Percentiles rank a stretch among this genome's conserved stretches.
Conservation (phyloP, 2,888 invertebrate genomes). For the Helicoverpa assulta region DNA sequence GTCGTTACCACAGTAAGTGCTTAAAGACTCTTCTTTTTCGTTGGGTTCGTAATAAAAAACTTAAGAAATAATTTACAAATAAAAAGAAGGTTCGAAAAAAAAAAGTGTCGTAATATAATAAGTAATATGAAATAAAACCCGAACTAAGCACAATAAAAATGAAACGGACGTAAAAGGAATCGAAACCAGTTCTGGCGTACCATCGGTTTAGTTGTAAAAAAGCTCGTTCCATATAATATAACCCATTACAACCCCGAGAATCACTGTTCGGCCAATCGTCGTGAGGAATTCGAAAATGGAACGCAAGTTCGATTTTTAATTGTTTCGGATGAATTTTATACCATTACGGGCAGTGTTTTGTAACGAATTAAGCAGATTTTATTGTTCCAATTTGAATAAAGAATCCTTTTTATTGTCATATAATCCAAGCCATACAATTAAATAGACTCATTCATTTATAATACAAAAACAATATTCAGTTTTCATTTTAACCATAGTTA, state of each 20-base stretch:
- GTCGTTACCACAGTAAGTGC: slow-evolving; percentile 55
- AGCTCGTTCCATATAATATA: slow-evolving; percentile 88
- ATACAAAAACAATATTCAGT: not conserved
- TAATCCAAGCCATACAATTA: not conserved
- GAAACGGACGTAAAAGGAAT: slow-evolving; percentile 83
- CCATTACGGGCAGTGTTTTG: slow-evolving; percentile 75
- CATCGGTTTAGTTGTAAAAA: slow-evolving; percentile 89
- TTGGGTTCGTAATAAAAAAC: slow-evolving; percentile 49
- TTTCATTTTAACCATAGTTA: not conserved
- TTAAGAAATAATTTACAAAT: slow-evolving; percentile 58
- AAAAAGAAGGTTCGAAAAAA: slow-evolving; percentile 70
- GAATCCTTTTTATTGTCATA: slow-evolving; percentile 25
- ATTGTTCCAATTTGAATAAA: slow-evolving; percentile 71
- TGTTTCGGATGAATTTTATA: slow-evolving; percentile 81
- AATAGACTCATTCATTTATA: slow-evolving; percentile 10
- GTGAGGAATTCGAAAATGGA: slow-evolving; percentile 84
- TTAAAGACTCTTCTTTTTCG: slow-evolving; percentile 47
- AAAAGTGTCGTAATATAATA: slow-evolving; percentile 84
- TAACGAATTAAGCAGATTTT: slow-evolving; percentile 71
- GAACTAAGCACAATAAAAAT: slow-evolving; percentile 85
- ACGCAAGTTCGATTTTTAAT: slow-evolving; percentile 87
- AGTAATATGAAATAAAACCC: slow-evolving; percentile 83
- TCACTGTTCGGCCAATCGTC: slow-evolving; percentile 84
- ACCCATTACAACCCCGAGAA: slow-evolving; percentile 88
- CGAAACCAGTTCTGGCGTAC: slow-evolving; percentile 84